Evolutionary conservation across 2,888 invertebrate genomes (phyloP), one percentile per base, ranked within the genome.

Genomic region (Branchinecta sandiegonensis): DNA sequence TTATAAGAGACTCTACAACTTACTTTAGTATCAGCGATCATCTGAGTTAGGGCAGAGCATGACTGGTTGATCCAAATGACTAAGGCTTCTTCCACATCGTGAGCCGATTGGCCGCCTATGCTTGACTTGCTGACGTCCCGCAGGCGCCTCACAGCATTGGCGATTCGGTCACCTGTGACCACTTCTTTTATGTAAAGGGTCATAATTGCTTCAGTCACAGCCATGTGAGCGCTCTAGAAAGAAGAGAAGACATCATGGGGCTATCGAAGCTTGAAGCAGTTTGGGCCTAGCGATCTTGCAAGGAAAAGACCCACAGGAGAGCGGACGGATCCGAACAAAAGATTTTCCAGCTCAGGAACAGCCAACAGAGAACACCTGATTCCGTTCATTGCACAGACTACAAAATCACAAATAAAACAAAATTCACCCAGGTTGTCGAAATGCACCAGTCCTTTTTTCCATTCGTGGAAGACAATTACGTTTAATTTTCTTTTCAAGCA

Each of bases 151-250:
- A 91, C 87, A 73, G 93, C 91, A 73, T 89, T 87, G 70, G 87
- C 82, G 72, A 94, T 88, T 70, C 91, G 84, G 78, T 94, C 94
- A 69, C 87, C 83, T 66, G 91, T 90, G 73, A 92, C 88, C 75
- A 94, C 90, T 80, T 95, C 94, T 76, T 89, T 88, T 74, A 92
- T 89, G 81, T 94, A 94, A 75, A 95, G 83, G 77, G 85, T 84
- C 94, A 95, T 94, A 79, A 95, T 83, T 74, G 92, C 90, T 81
- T 95, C 94, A 80, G 94, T 90, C 80, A 96, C 90, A 78, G 90
- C 86, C 87, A 95, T 88, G 80, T 96, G 95, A 75, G 93, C 92
- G 79, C 86, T 87, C 94, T 94, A 81, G 80, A 73, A 70, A 70
- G 69, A 70, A 71, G 72, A 71, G 67, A 67, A 71, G 69, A 69